Evolutionary conservation across 2,113 vertebrate genomes (phyloP).

Genomic region (Rhinopithecus roxellana): DNA sequence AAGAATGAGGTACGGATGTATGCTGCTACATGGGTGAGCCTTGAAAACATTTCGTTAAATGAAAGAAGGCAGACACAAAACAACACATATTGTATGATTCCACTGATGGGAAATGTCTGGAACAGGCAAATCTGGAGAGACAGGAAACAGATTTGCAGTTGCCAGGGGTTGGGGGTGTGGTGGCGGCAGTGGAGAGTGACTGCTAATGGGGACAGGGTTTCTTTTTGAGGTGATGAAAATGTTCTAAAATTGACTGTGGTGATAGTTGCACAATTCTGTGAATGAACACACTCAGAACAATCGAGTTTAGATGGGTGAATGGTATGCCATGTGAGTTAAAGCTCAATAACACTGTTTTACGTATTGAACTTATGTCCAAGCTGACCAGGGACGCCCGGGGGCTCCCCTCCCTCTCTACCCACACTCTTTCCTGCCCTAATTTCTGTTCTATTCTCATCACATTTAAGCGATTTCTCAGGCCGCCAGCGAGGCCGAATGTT

Average conservation of each 20-base stretch:
- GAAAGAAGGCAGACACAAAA: background rate
- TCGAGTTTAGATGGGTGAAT: background rate
- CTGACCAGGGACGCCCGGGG: background rate
- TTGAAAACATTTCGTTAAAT: background rate
- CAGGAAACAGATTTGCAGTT: background rate
- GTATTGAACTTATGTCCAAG: no score
- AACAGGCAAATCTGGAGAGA: background rate
- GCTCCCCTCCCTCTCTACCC: background rate
- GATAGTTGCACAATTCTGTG: background rate
- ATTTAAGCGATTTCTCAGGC: background rate
- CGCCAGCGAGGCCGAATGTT: background rate
- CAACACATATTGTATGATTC: background rate
- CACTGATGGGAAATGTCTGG: background rate
- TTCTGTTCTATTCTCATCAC: background rate
- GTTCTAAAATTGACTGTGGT: background rate
- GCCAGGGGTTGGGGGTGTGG: background rate
- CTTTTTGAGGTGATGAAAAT: background rate
- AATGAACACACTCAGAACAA: background rate
- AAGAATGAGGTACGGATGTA: background rate
- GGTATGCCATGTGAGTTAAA: background rate
- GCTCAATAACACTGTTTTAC: background rate
- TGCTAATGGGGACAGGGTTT: background rate
- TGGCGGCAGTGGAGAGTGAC: background rate
- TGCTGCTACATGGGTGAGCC: background rate
- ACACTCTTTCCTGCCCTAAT: background rate